Evolutionary conservation across 2,888 invertebrate species (phyloP).

Genomic region (Mimachlamys varia): DNA sequence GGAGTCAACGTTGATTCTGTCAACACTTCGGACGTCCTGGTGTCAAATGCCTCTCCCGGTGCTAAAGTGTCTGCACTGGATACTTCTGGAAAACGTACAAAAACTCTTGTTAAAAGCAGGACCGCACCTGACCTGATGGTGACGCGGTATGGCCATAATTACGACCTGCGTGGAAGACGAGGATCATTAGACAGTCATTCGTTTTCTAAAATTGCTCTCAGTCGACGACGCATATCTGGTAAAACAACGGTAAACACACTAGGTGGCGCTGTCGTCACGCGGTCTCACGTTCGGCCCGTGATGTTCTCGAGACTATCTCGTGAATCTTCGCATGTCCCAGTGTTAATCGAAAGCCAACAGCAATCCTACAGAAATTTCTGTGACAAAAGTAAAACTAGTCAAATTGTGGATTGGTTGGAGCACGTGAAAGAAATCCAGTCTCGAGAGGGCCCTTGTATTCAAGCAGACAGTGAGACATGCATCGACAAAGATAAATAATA

Average conservation of each 20-base stretch:
- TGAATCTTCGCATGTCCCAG: background rate
- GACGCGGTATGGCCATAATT: background rate
- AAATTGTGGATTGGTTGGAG: background rate
- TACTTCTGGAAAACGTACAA: background rate
- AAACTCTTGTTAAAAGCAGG: background rate
- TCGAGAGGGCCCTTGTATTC: background rate
- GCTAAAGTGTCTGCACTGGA: background rate
- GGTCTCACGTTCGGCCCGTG: background rate
- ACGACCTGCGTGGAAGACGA: background rate
- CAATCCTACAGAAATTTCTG: background rate
- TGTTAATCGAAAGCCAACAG: background rate
- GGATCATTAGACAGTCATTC: background rate
- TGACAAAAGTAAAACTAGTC: constrained; percentile 18
- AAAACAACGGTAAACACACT: constrained; percentile 6
- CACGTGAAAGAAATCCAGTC: background rate
- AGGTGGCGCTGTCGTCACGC: constrained; percentile 10
- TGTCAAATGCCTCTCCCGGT: background rate
- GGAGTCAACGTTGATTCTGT: background rate
- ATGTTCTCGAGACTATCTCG: constrained; percentile 12
- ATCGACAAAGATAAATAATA: background rate
- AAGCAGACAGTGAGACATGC: background rate
- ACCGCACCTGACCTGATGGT: background rate
- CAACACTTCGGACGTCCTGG: background rate
- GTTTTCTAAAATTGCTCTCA: background rate
- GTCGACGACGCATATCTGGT: background rate